Conservation (phyloP, 1,140 invertebrate species). For the Gryllus bimaculatus region DNA sequence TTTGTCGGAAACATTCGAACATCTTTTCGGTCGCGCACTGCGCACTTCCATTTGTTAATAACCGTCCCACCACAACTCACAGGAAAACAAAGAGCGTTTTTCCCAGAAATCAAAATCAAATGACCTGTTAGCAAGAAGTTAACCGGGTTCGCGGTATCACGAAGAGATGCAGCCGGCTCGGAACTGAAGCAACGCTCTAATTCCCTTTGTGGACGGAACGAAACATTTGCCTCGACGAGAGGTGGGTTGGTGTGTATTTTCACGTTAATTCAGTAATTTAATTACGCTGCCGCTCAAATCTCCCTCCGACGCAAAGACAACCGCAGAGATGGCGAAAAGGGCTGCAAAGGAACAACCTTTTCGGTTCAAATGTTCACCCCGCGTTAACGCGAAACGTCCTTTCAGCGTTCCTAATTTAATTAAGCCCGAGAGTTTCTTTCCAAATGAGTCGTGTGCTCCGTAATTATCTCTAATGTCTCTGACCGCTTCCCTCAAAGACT, state of each 20-base stretch:
- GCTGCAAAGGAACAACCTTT: background rate
- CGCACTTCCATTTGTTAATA: too few relatives aligned
- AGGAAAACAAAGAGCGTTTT: too few relatives aligned
- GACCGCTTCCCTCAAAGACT: background rate
- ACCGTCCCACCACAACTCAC: too few relatives aligned
- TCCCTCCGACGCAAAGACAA: background rate
- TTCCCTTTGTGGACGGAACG: background rate
- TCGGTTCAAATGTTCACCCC: background rate
- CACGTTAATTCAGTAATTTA: background rate
- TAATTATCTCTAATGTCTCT: slow-evolving; percentile 1
- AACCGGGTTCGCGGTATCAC: too few relatives aligned
- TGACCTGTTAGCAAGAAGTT: too few relatives aligned
- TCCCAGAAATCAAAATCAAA: too few relatives aligned
- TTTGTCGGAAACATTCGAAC: too few relatives aligned
- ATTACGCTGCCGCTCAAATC: background rate
- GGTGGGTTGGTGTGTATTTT: background rate
- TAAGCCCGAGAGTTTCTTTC: background rate
- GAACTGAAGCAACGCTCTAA: background rate
- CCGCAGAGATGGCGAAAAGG: background rate
- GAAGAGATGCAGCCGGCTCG: too few relatives aligned
- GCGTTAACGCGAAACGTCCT: background rate
- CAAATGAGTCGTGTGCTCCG: background rate
- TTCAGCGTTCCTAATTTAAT: background rate
- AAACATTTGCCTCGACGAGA: background rate
- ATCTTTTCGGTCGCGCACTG: too few relatives aligned